Conservation (phyloP, 1,140 invertebrate genomes). For the Heterodera schachtii region DNA sequence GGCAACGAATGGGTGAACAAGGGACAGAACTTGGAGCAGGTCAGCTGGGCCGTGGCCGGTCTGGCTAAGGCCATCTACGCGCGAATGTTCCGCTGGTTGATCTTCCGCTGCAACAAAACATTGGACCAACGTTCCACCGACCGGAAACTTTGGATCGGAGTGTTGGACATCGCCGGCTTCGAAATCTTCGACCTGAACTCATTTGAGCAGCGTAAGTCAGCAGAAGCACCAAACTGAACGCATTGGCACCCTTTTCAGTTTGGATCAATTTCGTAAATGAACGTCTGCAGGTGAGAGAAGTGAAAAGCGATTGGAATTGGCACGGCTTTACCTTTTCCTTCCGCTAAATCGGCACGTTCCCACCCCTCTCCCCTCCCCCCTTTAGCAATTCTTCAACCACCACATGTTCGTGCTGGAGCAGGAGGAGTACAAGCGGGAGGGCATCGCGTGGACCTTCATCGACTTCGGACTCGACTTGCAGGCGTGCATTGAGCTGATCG, state of each 20-base stretch:
- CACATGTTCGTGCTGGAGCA: constrained; percentile 99
- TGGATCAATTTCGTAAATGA: constrained; percentile 99
- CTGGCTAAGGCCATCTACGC: constrained; percentile 73
- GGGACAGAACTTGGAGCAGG: constrained; percentile 77
- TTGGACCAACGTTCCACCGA: constrained; percentile 71
- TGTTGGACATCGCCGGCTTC: constrained; percentile 99
- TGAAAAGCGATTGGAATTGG: too few species aligned
- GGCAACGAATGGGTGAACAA: constrained; percentile 71
- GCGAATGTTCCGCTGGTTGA: constrained; percentile 72
- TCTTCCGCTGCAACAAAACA: constrained; percentile 72
- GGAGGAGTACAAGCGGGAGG: constrained; percentile 97
- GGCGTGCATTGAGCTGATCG: constrained; percentile 97
- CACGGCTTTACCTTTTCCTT: too few species aligned
- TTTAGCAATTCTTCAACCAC: constrained; percentile 98
- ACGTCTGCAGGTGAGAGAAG: constrained; percentile 75
- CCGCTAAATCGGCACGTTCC: not conserved
- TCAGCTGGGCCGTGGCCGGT: constrained; percentile 71
- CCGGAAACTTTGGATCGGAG: constrained; percentile 74
- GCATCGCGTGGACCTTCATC: constrained; percentile 98
- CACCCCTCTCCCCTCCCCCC: not conserved
- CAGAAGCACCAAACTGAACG: not conserved
- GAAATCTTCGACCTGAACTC: constrained; percentile 99
- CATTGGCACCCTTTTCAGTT: constrained; percentile 66
- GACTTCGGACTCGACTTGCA: constrained; percentile 99
- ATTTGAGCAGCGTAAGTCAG: constrained; percentile 82